Conservation (phyloP, 2,888 invertebrate genomes). For the Morinoia aosen region DNA sequence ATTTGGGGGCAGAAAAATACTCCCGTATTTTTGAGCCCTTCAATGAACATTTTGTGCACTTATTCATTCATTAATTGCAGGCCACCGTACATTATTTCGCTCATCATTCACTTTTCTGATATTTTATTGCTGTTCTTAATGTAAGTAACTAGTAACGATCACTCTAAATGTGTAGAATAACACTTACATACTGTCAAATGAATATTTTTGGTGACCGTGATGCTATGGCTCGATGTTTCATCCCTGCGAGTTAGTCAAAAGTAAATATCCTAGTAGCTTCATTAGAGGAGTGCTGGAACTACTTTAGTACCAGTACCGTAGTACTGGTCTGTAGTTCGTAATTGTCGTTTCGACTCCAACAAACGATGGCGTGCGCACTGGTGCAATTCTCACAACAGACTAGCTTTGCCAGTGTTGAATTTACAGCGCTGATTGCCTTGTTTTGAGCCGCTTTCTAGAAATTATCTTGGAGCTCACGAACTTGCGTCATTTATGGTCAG, state of each 20-base stretch:
- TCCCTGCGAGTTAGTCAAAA: not conserved
- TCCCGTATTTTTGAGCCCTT: no score
- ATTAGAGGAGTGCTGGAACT: not conserved
- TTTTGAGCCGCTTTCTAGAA: no score
- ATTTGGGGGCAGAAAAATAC: no score
- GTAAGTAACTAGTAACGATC: not conserved
- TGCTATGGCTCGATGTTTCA: not conserved
- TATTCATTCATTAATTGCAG: no score
- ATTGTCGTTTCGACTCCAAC: not conserved
- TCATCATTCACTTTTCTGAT: no score
- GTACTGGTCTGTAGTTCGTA: not conserved
- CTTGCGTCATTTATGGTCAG: no score
- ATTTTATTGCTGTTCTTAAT: not conserved
- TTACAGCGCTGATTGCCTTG: no score
- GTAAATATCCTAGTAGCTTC: not conserved
- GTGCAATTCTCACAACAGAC: not conserved
- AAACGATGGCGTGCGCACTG: not conserved
- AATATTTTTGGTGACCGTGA: not conserved
- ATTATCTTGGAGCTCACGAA: no score
- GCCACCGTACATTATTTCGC: no score
- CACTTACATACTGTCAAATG: not conserved
- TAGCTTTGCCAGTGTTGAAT: not conserved
- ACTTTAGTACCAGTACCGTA: not conserved
- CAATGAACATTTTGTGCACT: no score
- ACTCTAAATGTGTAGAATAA: not conserved